These are phyloP conservation scores for Crematogaster levior DNA, from an alignment of 2,888 invertebrate species.

Conservation along the genomic window DNA sequence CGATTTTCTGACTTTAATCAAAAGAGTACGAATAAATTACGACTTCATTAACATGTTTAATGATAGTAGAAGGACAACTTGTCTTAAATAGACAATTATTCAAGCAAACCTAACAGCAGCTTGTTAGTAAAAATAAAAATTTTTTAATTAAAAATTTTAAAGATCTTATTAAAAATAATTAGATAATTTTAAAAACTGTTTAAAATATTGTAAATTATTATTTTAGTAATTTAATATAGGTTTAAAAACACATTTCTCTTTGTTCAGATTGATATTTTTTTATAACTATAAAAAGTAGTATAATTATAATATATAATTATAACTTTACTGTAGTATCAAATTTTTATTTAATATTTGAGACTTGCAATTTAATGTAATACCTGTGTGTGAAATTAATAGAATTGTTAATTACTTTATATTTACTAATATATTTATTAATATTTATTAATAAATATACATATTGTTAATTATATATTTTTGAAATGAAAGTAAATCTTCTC, in stretches of 20 bases:
- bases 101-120: neutral
- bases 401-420: constrained; percentile 1
- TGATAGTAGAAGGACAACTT: constrained; percentile 74
- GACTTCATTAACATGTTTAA: constrained; percentile 70
- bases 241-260: neutral
- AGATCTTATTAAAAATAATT: neutral
- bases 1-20: constrained; percentile 71
- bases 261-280: neutral
- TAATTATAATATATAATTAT: neutral
- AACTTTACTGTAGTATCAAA: neutral
- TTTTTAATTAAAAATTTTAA: neutral
- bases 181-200: neutral
- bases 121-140: neutral
- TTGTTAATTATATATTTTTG: too few species aligned
- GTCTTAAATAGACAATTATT: constrained; percentile 63
- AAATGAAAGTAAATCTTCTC: too few species aligned
- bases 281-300: neutral
- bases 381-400: neutral
- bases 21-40: constrained; percentile 67
- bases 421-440: too few species aligned
- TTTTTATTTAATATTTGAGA: neutral
- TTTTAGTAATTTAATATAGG: neutral
- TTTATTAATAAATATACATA: too few species aligned
- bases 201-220: neutral
- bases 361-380: neutral